Evolutionary conservation across 2,888 invertebrate genomes (phyloP), one percentile per base, ranked within the genome.

Genomic region (Crematogaster levior): DNA sequence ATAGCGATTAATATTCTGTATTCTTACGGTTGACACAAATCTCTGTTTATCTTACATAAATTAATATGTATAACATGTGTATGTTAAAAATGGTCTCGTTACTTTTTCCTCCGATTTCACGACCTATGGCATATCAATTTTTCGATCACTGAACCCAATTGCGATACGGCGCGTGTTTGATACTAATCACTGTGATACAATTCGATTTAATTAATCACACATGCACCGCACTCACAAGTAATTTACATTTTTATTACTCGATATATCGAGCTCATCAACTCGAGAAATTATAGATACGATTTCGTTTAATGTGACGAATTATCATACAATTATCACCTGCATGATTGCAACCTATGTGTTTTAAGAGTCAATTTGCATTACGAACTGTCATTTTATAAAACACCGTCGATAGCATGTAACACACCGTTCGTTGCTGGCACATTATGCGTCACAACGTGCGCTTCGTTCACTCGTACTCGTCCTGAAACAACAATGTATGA

Each of bases 351-450:
- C 15, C n/a, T 51, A 30, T 77, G 30, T 56, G 27, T n/a, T n/a
- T 56, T 56, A 3, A 68, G 68, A 15, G 15, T 66, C 15, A 30
- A 68, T 56, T 77, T 27, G 10, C 27, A 30, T 56, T 56, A 46
- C 10, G 27, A 37, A 40, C 37, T 40, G 5, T 12, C 27, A 15
- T 40, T 81, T 95, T 95, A 96, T 85, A 97, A 95, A 60, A 97
- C 95, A 40, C 96, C 95, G 91, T 98, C 98, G 86, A 98, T 95
- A 12, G 97, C 98, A 94, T 98, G 98, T 91, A 98, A 97, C 83
- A 98, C 98, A 89, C 98, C 98, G 94, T 98, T 98, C 74, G 98
- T 98, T 73, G 98, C 97, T 72, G 98, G 98, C 90, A 98, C 97
- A 94, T 98, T 98, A 94, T 97, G 97, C 68, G 98, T 97, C 84